Evolutionary conservation across 2,888 invertebrate genomes (phyloP).

Genomic region (Lepas anatifera): DNA sequence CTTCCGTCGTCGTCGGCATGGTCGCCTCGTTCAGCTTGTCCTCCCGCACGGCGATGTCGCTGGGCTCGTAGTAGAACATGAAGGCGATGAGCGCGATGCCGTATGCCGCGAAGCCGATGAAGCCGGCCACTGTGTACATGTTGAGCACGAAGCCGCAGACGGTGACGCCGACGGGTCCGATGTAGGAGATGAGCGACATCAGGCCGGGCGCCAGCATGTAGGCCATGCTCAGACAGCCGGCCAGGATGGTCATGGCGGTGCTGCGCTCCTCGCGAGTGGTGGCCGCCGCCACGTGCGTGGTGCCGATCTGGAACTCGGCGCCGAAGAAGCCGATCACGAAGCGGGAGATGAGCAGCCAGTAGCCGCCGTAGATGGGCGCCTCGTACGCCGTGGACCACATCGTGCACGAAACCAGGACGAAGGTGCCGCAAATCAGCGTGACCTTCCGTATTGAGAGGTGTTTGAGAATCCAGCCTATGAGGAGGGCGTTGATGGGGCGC

Average conservation of each 20-base stretch:
- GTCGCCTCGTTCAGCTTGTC: not conserved
- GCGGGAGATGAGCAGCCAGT: slow-evolving; percentile 8
- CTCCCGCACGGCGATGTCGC: not conserved
- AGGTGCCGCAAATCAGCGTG: not conserved
- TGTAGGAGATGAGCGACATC: not conserved
- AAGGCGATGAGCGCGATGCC: not conserved
- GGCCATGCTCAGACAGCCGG: slow-evolving; percentile 10
- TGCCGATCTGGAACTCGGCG: slow-evolving; percentile 10
- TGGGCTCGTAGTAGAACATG: not conserved
- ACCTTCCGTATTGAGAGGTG: not conserved
- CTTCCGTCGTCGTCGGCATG: not conserved
- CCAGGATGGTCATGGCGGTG: slow-evolving; percentile 6
- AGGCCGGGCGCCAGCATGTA: slow-evolving; percentile 7
- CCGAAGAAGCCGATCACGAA: slow-evolving; percentile 10
- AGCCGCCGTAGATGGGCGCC: slow-evolving; percentile 6
- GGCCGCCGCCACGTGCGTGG: not conserved
- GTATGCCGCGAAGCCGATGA: not conserved
- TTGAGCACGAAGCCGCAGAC: not conserved
- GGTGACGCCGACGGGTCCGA: not conserved
- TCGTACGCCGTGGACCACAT: slow-evolving; percentile 3
- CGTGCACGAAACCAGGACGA: not conserved
- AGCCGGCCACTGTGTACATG: slow-evolving; percentile 8
- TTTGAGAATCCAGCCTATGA: not conserved
- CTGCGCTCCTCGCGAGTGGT: not conserved
- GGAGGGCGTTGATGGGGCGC: not conserved